Evolutionary conservation across 2,113 vertebrate species (phyloP).

Genomic region (Calonectris borealis): DNA sequence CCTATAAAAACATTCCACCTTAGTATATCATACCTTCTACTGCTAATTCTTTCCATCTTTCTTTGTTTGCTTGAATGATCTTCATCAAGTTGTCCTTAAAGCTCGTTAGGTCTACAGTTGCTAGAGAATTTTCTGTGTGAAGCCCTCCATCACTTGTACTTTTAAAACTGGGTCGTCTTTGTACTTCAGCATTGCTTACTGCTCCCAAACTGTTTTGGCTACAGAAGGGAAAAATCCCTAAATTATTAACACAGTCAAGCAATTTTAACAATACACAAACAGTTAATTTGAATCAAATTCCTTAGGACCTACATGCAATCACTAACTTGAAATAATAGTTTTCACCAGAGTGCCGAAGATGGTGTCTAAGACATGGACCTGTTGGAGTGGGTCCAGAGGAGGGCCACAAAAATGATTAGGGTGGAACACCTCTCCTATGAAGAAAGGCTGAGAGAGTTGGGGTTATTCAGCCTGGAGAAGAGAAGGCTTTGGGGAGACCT

Average conservation of each 20-base stretch:
- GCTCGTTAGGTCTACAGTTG: constrained; percentile 82
- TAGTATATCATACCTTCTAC: constrained; percentile 78
- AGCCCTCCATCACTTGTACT: constrained; percentile 71
- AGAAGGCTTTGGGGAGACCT: no score
- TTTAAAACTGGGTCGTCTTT: constrained; percentile 77
- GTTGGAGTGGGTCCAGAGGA: no score
- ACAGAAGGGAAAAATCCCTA: neutral
- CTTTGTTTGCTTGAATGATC: constrained; percentile 92
- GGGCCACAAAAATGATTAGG: no score
- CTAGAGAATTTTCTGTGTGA: constrained; percentile 83
- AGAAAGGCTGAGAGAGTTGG: no score
- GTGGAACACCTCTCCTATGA: no score
- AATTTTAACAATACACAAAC: neutral
- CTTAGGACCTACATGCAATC: neutral
- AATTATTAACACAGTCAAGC: neutral
- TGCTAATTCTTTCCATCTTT: constrained; percentile 93
- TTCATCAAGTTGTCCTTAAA: constrained; percentile 85
- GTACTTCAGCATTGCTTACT: constrained; percentile 41
- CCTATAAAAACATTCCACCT: neutral
- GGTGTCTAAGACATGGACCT: no score
- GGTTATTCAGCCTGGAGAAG: no score
- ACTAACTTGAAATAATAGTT: neutral
- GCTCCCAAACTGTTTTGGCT: constrained; percentile 54
- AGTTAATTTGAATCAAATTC: neutral
- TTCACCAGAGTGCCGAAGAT: neutral